Evolutionary conservation across 2,113 vertebrate genomes (phyloP), one percentile per base, ranked within the genome.

Genomic region (Platysternon megacephalum): DNA sequence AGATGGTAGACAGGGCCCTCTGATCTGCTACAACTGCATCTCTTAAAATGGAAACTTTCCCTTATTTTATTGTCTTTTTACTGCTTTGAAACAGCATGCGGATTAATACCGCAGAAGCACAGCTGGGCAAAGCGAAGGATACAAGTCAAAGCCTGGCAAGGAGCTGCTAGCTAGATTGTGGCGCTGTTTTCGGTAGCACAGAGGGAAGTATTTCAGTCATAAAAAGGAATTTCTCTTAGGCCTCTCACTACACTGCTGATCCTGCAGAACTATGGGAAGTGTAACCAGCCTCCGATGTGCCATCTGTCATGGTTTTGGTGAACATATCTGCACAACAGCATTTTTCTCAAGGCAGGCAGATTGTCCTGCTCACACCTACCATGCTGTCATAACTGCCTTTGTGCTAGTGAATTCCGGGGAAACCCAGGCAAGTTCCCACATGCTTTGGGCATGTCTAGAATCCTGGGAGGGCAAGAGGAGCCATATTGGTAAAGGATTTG

Each of bases 1-100:
- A 95, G 96, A 95, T 85, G 96, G 85, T 88, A 94, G 49, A 8
- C 24, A 93, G 93, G 49, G 89, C 88, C 88, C 91, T 95, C 93
- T 87, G 83, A 53, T 94, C 93, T 3, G 0, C 0, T 53, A 22
- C 74, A 49, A 13, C 80, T 72, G 26, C 79, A 88, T 92, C 91
- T 89, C 97, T 96, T 85, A 95, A 90, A 65, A 85, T 86, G 88
- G 95, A 95, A 96, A 82, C 35, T 48, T n/a, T 7, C 82, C 87
- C 83, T 16, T 46, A 58, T 95, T 97, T 97, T 39, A 72, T 78
- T 51, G 3, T 95, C 17, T 0, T 74, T 93, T 94, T n/a, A 90
- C 52, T 7, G 68, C 90, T 79, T 11, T 10, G 88, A 35, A 44
- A 16, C 9, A 0, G 52, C 1, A 11, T 11, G 6, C n/a, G 6